These are phyloP conservation scores for Agrotis clavis DNA, from an alignment of 2,888 invertebrate species.

Conservation along the genomic window DNA sequence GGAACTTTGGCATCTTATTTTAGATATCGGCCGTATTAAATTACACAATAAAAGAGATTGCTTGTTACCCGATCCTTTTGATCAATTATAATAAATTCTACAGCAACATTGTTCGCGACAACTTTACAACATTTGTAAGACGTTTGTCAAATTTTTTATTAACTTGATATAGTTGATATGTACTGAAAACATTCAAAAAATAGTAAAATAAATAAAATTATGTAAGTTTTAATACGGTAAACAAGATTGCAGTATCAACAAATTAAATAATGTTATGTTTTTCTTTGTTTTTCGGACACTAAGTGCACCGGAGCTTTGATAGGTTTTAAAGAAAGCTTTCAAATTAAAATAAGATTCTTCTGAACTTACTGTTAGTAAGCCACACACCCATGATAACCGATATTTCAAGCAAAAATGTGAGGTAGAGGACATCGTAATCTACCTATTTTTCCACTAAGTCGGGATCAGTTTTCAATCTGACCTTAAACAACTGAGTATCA, in stretches of 20 bases:
- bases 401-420: not conserved
- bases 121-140: conserved; percentile 47
- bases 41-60: conserved; percentile 16
- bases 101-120: conserved; percentile 12
- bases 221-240: conserved; percentile 5
- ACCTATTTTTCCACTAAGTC: not conserved
- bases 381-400: not conserved
- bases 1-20: not conserved
- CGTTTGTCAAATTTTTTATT: conserved; percentile 41
- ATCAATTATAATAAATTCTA: conserved; percentile 16
- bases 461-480: not conserved
- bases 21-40: not conserved
- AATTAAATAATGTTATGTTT: conserved; percentile 4
- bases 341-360: too few relatives aligned
- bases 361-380: too few relatives aligned
- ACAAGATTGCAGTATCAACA: conserved; percentile 15
- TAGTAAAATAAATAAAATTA: conserved; percentile 27
- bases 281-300: not conserved
- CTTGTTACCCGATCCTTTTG: conserved; percentile 10
- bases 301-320: not conserved
- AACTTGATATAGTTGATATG: not conserved
- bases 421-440: not conserved
- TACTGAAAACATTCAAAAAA: conserved; percentile 5
- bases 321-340: not conserved
- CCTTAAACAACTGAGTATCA: not conserved